Percentiles rank a stretch among this genome's conserved stretches.
These are phyloP conservation scores for Catonia carolina DNA, from an alignment of 2,888 invertebrate genomes.

Conservation along the genomic window DNA sequence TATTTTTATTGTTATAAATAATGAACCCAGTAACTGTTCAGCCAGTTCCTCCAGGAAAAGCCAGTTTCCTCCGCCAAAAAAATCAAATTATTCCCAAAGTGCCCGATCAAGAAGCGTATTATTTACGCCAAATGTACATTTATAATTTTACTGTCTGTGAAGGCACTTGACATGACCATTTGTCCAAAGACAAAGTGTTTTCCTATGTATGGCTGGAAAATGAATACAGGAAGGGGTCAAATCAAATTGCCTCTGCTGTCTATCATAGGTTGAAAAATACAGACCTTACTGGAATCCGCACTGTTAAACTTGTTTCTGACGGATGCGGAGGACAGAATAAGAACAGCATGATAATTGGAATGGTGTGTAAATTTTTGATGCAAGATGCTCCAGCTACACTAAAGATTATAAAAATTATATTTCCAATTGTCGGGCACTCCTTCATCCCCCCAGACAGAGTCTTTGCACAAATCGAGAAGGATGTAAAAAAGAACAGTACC, in stretches of 20 bases:
- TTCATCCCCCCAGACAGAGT: slow-evolving; percentile 36
- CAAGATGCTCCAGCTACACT: slow-evolving; percentile 22
- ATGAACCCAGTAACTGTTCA: too few species aligned
- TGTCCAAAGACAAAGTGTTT: slow-evolving; percentile 33
- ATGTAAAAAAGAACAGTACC: slow-evolving; percentile 27
- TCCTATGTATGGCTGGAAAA: slow-evolving; percentile 38
- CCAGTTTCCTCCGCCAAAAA: slow-evolving; percentile 37
- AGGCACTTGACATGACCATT: slow-evolving; percentile 34
- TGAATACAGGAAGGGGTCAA: slow-evolving; percentile 23
- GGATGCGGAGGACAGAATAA: slow-evolving; percentile 34
- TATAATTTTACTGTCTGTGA: slow-evolving; percentile 10
- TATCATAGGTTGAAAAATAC: slow-evolving; percentile 12
- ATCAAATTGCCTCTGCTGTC: slow-evolving; percentile 12
- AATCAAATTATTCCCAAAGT: slow-evolving; percentile 36
- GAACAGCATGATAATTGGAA: slow-evolving; percentile 35
- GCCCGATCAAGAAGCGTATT: slow-evolving; percentile 39
- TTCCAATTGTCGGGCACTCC: slow-evolving; percentile 37
- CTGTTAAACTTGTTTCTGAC: slow-evolving; percentile 21
- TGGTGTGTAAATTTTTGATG: slow-evolving; percentile 34
- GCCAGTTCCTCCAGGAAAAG: too few species aligned
- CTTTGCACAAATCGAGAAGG: slow-evolving; percentile 36
- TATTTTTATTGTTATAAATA: too few species aligned
- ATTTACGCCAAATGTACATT: slow-evolving; percentile 26
- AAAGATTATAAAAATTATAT: slow-evolving; percentile 30
- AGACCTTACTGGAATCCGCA: slow-evolving; percentile 8